These are phyloP conservation scores for Trachelus stipa DNA, from an alignment of 2,888 invertebrate genomes.

Conservation along the genomic window DNA sequence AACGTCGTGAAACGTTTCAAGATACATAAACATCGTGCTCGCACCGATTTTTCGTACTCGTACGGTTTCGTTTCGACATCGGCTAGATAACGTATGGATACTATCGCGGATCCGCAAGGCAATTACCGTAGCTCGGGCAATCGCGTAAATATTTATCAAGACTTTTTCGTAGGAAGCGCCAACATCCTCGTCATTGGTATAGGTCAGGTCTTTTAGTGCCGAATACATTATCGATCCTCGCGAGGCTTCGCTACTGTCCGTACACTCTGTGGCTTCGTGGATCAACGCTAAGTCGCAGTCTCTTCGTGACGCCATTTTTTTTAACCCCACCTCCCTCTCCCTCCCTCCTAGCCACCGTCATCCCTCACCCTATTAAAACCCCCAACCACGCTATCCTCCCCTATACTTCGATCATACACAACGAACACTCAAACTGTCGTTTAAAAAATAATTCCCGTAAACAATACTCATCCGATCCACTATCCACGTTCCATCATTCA, in stretches of 20 bases:
- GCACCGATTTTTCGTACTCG: background rate
- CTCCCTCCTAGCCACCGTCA: background rate
- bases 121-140: conserved; percentile 24
- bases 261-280: conserved; percentile 23
- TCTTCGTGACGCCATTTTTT: background rate
- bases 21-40: background rate
- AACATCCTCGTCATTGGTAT: conserved; percentile 53
- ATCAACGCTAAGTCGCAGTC: background rate
- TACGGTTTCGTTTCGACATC: background rate
- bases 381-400: background rate
- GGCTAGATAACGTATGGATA: background rate
- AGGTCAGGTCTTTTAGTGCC: conserved; percentile 52
- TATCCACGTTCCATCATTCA: background rate
- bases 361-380: background rate
- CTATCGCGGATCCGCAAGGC: background rate
- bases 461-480: background rate
- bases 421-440: background rate
- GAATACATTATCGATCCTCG: conserved; percentile 46
- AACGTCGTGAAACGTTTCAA: background rate
- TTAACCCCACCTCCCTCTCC: background rate
- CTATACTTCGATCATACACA: background rate
- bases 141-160: conserved; percentile 55
- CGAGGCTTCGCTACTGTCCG: conserved; percentile 26
- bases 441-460: background rate
- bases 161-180: conserved; percentile 59